phyloP scores from a whole-genome alignment of 92 coral and sea anemone species.

The Epizoanthus scotinus region DNA sequence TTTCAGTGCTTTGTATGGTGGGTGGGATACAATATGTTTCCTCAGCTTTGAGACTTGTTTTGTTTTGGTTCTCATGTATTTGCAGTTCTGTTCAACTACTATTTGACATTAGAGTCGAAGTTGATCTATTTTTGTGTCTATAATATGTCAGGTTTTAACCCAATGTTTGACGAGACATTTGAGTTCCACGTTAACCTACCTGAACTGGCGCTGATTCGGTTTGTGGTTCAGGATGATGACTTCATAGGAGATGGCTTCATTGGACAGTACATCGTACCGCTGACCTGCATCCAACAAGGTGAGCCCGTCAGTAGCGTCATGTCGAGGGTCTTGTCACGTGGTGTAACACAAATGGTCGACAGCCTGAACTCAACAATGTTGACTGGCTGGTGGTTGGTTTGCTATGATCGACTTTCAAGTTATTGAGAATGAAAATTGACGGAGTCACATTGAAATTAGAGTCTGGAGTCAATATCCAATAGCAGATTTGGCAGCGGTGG shows the following conservation, averaged over 20 bases:
- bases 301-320: not conserved
- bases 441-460: too few species aligned
- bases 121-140: not conserved
- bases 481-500: too few species aligned
- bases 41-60: not conserved
- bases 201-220: constrained; percentile 91
- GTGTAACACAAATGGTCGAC: too few species aligned
- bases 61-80: not conserved
- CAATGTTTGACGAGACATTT: constrained; percentile 96
- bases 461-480: too few species aligned
- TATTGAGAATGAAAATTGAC: too few species aligned
- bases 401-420: too few species aligned
- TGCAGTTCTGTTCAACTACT: not conserved
- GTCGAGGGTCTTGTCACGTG: too few species aligned
- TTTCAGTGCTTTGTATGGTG: too few species aligned
- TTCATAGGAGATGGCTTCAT: constrained; percentile 98
- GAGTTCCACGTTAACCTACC: constrained; percentile 97
- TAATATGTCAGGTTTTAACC: constrained; percentile 77
- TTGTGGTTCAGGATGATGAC: constrained; percentile 95
- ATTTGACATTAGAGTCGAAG: not conserved
- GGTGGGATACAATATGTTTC: too few species aligned
- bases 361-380: too few species aligned
- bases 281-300: constrained; percentile 91
- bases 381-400: too few species aligned
- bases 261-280: constrained; percentile 95